Conservation (phyloP, 1,140 invertebrate genomes). For the Zaprionus ghesquierei region DNA sequence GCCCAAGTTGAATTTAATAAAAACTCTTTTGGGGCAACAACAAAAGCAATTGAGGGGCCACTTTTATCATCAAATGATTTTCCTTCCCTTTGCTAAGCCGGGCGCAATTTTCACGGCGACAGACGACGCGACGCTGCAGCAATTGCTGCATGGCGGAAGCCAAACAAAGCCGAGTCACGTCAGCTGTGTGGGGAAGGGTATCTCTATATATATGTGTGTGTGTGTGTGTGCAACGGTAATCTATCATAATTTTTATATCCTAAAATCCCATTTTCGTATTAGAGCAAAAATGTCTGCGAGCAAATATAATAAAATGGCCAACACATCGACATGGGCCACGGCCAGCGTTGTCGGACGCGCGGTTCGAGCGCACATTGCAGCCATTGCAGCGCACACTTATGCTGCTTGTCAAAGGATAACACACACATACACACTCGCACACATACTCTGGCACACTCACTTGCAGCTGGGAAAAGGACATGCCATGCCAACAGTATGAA, state of each 20-base stretch:
- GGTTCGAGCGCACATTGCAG: slow-evolving; percentile 20
- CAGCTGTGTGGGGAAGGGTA: slow-evolving; percentile 2
- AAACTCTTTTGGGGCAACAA: slow-evolving; percentile 4
- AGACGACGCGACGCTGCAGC: slow-evolving; percentile 31
- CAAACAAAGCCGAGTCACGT: slow-evolving; percentile 45
- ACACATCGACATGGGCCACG: slow-evolving; percentile 61
- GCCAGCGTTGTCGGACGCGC: slow-evolving; percentile 13
- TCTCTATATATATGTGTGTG: slow-evolving; percentile 4
- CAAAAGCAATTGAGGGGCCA: slow-evolving; percentile 69
- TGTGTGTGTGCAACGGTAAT: slow-evolving; percentile 66
- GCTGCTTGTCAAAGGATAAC: slow-evolving; percentile 77
- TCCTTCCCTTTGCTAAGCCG: slow-evolving; percentile 47
- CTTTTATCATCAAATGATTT: slow-evolving; percentile 77
- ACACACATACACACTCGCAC: slow-evolving; percentile 52
- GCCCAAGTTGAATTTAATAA: background rate
- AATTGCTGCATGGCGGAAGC: slow-evolving; percentile 24
- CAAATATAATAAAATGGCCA: slow-evolving; percentile 80
- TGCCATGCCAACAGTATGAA: slow-evolving; percentile 68
- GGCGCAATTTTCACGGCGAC: slow-evolving; percentile 61
- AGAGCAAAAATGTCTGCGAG: slow-evolving; percentile 80
- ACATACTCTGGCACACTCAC: slow-evolving; percentile 26
- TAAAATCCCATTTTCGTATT: slow-evolving; percentile 82
- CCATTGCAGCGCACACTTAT: slow-evolving; percentile 51
- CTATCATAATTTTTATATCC: slow-evolving; percentile 83
- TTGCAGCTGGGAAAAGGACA: slow-evolving; percentile 13